Percentiles rank a stretch among this genome's conserved stretches.
phyloP scores from a whole-genome alignment of 2,797 vertebrate genomes.

The Anabacerthia variegaticeps region DNA sequence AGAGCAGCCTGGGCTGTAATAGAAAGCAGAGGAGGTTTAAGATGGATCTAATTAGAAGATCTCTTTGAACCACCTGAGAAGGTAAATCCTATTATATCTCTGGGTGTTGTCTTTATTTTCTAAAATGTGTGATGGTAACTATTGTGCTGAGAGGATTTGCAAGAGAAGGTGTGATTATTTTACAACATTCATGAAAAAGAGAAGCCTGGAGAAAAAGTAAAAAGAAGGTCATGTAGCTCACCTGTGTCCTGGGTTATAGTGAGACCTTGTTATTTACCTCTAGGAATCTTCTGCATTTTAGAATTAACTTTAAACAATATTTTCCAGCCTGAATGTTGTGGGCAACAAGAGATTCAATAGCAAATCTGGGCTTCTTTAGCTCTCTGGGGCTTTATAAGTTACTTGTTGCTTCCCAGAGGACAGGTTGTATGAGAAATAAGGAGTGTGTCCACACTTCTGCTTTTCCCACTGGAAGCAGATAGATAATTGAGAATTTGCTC shows the following conservation, averaged over 20 bases:
- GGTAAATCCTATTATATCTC: slow-evolving; percentile 4
- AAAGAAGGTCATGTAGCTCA: background rate
- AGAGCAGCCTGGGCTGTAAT: background rate
- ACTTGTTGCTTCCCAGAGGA: background rate
- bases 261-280: background rate
- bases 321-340: background rate
- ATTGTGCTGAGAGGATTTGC: background rate
- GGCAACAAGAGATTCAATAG: background rate
- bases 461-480: background rate
- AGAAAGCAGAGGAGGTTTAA: background rate
- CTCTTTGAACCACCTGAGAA: background rate
- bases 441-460: background rate
- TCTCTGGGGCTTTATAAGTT: background rate
- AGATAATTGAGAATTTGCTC: background rate
- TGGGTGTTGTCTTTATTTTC: background rate
- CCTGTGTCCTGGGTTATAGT: background rate
- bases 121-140: background rate
- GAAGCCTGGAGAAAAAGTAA: background rate
- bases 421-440: background rate
- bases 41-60: background rate
- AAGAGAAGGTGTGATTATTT: background rate
- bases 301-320: background rate
- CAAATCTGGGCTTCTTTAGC: background rate
- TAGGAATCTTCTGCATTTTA: background rate
- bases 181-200: background rate